Base-by-base conservation (phyloP, 2,888 invertebrate species). In the Synergus gifuensis region DNA sequence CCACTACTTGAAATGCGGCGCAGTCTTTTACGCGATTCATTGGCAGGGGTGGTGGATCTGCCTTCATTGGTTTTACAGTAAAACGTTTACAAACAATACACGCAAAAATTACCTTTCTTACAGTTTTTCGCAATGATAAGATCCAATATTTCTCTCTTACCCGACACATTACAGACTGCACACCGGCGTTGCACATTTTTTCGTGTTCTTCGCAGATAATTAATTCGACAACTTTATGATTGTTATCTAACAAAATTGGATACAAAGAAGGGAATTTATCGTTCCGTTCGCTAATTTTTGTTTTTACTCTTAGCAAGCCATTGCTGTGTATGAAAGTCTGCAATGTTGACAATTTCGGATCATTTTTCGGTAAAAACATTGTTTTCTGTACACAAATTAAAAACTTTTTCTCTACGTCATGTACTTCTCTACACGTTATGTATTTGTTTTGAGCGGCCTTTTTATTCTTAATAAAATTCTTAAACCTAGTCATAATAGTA, bases 1-100 rank as follows among this genome's bases (percentile, higher is more conserved):
- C 92, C 1, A 81, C 82, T 4, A 89, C 81, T 78, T 90, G 88
- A 85, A 91, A 90, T 18, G 83, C 81, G 5, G 76, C 49, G 5
- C 87, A 86, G 78, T 87, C 85, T 16, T 84, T 81, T 2, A 89
- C 85, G 22, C 89, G 81, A 79, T 89, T 85, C 14, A 79, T 46
- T 11, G 88, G 89, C 18, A 90, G 82, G 1, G 88, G 83, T 7
- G 86, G 81, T n/a, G 84, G 46, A 58, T 81, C 76, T 36, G 64
- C 77, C n/a, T 81, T 73, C 42, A 86, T 78, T 7, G 76, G 66
- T 76, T 85, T 86, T 12, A 77, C 83, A 42, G 58, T 78, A 42
- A 85, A 78, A 73, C 86, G 69, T 46, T 82, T 79, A 76, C 83
- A 85, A 36, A 62, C 46, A 28, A 83, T 22, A 44, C 85, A 85